Conservation (phyloP, 2,888 invertebrate species). For the Onchidella celtica region DNA sequence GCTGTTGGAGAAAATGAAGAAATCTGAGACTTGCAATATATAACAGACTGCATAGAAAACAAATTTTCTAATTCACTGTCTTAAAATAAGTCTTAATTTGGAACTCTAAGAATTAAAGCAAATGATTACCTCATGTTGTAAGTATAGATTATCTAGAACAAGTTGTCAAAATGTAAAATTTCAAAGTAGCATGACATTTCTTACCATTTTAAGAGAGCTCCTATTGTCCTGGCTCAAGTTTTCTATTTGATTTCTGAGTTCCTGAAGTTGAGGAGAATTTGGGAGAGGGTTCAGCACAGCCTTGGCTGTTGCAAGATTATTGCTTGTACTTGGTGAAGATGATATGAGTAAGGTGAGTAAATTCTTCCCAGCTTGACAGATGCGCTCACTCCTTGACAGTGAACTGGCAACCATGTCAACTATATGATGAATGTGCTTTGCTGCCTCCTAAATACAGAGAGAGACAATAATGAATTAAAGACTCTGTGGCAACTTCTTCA, state of each 20-base stretch:
- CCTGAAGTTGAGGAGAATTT: constrained; percentile 54
- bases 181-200: neutral
- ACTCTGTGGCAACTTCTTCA: too few species aligned
- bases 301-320: constrained; percentile 58
- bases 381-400: constrained; percentile 49
- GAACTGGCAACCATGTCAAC: constrained; percentile 62
- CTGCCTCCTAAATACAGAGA: constrained; percentile 76
- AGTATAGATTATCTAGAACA: too few species aligned
- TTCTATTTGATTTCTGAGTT: constrained; percentile 15
- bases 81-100: too few species aligned
- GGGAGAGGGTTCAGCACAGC: constrained; percentile 72
- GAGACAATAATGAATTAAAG: too few species aligned
- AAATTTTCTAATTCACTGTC: too few species aligned
- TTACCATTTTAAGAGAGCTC: constrained; percentile 5
- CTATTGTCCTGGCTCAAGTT: neutral
- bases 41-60: too few species aligned
- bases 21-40: too few species aligned
- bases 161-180: too few species aligned
- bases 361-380: constrained; percentile 55
- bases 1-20: too few species aligned
- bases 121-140: too few species aligned
- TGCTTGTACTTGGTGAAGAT: constrained; percentile 60
- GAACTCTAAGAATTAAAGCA: too few species aligned
- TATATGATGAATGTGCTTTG: constrained; percentile 69
- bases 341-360: constrained; percentile 62